A percentile compares a stretch with the other conserved stretches of the same genome.
Conservation (phyloP, 2,888 invertebrate species). For the Pyrrhia umbra region DNA sequence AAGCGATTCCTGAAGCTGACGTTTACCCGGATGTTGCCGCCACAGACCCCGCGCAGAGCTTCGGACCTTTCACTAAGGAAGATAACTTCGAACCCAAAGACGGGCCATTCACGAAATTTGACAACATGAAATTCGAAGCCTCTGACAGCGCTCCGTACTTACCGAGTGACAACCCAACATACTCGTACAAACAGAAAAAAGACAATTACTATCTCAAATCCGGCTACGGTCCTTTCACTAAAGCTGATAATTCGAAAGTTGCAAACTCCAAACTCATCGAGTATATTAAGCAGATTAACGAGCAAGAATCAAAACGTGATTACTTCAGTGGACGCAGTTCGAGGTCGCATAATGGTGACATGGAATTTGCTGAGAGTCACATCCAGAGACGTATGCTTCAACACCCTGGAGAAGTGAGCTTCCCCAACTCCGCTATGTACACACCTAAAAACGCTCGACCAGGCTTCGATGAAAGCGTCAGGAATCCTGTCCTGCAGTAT, state of each 20-base stretch:
- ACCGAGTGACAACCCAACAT: slow-evolving; percentile 78
- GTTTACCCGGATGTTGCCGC: slow-evolving; percentile 85
- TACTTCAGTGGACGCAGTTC: slow-evolving; percentile 90
- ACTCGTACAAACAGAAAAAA: slow-evolving; percentile 83
- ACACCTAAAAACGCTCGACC: slow-evolving; percentile 91
- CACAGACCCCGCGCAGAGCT: slow-evolving; percentile 78
- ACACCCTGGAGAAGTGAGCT: slow-evolving; percentile 91
- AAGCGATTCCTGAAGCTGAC: slow-evolving; percentile 90
- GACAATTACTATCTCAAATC: slow-evolving; percentile 83
- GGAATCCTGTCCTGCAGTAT: slow-evolving; percentile 94
- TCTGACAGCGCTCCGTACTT: slow-evolving; percentile 81
- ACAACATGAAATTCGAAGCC: slow-evolving; percentile 87
- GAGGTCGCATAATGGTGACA: slow-evolving; percentile 84
- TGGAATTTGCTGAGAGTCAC: slow-evolving; percentile 88
- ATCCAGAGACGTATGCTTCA: slow-evolving; percentile 93
- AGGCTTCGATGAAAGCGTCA: slow-evolving; percentile 92
- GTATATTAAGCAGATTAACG: slow-evolving; percentile 92
- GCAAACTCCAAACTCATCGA: slow-evolving; percentile 91
- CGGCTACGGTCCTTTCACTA: slow-evolving; percentile 91
- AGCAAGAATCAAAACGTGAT: slow-evolving; percentile 91
- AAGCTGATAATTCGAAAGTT: slow-evolving; percentile 91
- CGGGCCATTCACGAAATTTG: slow-evolving; percentile 91
- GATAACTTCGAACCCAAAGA: slow-evolving; percentile 90
- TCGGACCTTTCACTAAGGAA: slow-evolving; percentile 91
- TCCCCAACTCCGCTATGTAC: slow-evolving; percentile 92